Conservation (phyloP, 2,113 vertebrate species). For the Perca flavescens region DNA sequence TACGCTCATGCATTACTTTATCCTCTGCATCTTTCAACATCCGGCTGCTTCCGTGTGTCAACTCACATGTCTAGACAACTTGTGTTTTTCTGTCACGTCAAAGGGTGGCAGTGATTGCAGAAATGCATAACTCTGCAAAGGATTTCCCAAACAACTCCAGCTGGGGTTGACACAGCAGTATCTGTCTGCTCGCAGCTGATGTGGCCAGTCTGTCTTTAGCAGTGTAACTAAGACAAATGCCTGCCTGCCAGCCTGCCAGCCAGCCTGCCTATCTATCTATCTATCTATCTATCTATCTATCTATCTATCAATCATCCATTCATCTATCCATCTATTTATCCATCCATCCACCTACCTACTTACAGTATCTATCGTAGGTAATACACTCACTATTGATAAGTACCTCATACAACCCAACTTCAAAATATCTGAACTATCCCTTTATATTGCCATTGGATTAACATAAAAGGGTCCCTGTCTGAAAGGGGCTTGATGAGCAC, state of each 20-base stretch:
- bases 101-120: not conserved
- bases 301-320: no score
- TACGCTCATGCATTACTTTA: not conserved
- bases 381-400: no score
- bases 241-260: no score
- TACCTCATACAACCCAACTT: no score
- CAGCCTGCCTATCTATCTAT: no score
- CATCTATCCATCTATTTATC: no score
- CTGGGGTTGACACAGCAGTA: not conserved
- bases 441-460: not conserved
- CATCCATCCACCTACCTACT: no score
- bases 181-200: not conserved
- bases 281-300: no score
- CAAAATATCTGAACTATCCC: no score
- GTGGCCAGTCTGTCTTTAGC: not conserved
- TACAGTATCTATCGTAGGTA: no score
- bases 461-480: not conserved
- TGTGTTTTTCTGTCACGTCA: not conserved
- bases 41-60: not conserved
- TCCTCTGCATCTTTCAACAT: not conserved
- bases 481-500: not conserved
- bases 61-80: not conserved
- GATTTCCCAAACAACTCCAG: not conserved
- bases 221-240: not conserved
- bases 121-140: not conserved